phyloP scores from a whole-genome alignment of 2,888 invertebrate species.

The Elmis aenea region DNA sequence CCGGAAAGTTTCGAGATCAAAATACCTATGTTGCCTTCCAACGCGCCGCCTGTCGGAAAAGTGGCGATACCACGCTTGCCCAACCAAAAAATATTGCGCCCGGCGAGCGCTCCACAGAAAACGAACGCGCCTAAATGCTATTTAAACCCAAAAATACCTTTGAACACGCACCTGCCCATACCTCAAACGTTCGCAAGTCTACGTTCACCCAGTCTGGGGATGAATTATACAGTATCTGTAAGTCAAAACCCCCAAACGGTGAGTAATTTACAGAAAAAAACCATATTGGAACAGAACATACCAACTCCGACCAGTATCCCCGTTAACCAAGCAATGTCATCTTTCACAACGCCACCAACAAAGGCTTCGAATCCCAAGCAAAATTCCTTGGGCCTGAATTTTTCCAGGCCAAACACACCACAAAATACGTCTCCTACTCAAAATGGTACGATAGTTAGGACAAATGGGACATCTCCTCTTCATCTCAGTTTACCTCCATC shows the following conservation, averaged over 20 bases:
- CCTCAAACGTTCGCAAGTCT: conserved; percentile 32
- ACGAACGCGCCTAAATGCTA: too few species aligned
- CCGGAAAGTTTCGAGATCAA: too few species aligned
- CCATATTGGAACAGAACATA: too few species aligned
- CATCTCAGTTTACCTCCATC: not conserved
- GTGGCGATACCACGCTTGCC: conserved; percentile 35
- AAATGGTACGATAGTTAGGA: too few species aligned
- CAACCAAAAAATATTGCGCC: conserved; percentile 4
- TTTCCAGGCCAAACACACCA: not conserved
- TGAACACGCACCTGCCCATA: too few species aligned
- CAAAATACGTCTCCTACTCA: conserved; percentile 1
- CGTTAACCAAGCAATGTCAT: too few species aligned
- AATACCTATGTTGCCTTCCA: too few species aligned
- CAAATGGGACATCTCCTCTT: not conserved
- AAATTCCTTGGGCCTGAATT: too few species aligned
- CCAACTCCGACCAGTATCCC: too few species aligned
- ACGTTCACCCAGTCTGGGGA: conserved; percentile 40
- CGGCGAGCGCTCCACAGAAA: conserved; percentile 18
- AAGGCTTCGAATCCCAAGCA: too few species aligned
- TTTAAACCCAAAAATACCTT: too few species aligned
- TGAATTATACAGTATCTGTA: conserved; percentile 43
- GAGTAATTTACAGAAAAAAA: not conserved
- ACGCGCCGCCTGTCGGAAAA: conserved; percentile 22
- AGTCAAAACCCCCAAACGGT: conserved; percentile 13
- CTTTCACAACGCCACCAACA: too few species aligned